Conservation (phyloP, 1,140 invertebrate genomes). For the Chrysomallon squamiferum region DNA sequence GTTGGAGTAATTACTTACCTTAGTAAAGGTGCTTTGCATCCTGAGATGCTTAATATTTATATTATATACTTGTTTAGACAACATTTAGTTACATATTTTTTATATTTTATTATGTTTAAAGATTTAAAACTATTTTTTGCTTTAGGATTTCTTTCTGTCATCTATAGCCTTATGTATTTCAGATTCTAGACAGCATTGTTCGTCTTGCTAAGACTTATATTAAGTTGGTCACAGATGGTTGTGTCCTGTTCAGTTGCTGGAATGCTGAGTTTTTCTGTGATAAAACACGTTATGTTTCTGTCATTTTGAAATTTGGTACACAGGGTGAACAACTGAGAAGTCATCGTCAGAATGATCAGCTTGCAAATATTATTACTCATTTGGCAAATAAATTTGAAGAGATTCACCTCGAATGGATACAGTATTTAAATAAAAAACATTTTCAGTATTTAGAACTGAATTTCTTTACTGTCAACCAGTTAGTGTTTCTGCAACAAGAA, state of each 20-base stretch:
- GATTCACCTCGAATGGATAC: slow-evolving; percentile 43
- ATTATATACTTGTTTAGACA: no score
- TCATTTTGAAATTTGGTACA: slow-evolving; percentile 39
- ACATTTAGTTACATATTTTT: no score
- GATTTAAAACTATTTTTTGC: no score
- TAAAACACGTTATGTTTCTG: slow-evolving; percentile 16
- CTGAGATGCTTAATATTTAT: no score
- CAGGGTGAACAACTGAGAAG: slow-evolving; percentile 3
- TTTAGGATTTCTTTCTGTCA: no score
- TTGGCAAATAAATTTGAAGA: slow-evolving; percentile 44
- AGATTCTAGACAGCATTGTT: slow-evolving; percentile 49
- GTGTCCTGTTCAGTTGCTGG: slow-evolving; percentile 48
- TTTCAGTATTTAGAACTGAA: slow-evolving; percentile 43
- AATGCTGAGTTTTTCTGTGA: slow-evolving; percentile 41
- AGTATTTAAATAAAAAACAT: slow-evolving; percentile 38
- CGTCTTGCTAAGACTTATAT: slow-evolving; percentile 41
- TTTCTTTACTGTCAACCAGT: slow-evolving; percentile 46
- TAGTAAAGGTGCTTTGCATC: no score
- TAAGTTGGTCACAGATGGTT: slow-evolving; percentile 41
- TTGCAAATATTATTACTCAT: neutral
- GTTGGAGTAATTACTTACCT: no score
- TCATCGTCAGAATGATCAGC: neutral
- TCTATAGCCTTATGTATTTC: no score
- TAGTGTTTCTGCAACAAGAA: slow-evolving; percentile 46
- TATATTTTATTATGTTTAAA: no score